Base-by-base conservation (phyloP, 2,888 invertebrate genomes). In the Icerya purchasi region DNA sequence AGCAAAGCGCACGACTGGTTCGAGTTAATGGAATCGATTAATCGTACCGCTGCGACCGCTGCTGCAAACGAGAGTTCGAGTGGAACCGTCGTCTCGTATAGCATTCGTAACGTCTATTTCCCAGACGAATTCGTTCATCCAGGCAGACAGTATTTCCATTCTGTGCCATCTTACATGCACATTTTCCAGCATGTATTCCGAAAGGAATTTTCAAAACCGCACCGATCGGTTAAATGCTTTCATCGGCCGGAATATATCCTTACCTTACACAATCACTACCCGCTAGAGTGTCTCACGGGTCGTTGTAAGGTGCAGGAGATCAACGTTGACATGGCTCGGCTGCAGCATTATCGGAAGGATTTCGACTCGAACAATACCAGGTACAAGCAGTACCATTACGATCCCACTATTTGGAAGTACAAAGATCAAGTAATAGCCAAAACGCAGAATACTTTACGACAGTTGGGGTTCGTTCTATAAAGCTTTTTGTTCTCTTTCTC, bases 211-310 rank as follows among this genome's bases (percentile, higher is more conserved):
- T 91, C 91, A 5, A 89, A 89, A 72, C 90, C 90, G 3, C 88
- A 90, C 66, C 87, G 87, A 72, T 91, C 90, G 73, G 85, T 91
- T 64, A 92, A 92, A 73, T 90, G 91, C 72, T 92, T 92, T 76
- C 91, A 91, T 73, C 86, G 90, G 73, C 87, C 91, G 36, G 86
- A 86, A 68, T 81, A 86, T 67, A 90, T 90, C 57, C 77, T 91
- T 56, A 85, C 88, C 49, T 76, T 92, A 64, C 92, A 92, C 76
- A 92, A 92, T 73, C 92, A 92, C 72, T 91, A 90, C 70, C 91
- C 92, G 50, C 73, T 92, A 65, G 86, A 87, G 61, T 92, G 91
- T 69, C 74, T 91, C 50, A 86, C 88, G 54, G 78, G 80, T 3
- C 74, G 74, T 19, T 91, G 90, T 72, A 86, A 86, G 58, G 85